Evolutionary conservation across 1,140 invertebrate species (phyloP).

Genomic region (Saccostrea glomerata): DNA sequence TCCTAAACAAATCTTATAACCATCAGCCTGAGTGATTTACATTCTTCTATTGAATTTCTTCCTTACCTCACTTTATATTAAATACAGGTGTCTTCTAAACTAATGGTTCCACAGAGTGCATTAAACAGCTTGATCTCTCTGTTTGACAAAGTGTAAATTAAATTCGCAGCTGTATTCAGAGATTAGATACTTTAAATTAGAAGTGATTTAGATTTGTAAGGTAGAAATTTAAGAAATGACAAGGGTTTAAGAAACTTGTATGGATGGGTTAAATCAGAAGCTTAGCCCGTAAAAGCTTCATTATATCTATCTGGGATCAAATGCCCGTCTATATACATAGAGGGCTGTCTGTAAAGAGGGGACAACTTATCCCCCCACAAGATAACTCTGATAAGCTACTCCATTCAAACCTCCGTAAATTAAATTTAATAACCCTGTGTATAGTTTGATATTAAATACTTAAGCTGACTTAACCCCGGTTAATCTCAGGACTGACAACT

Average conservation of each 20-base stretch:
- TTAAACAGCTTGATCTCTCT: neutral
- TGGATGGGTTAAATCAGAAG: neutral
- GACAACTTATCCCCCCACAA: neutral
- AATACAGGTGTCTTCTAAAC: neutral
- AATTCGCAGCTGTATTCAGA: neutral
- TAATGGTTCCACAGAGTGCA: neutral
- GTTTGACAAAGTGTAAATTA: neutral
- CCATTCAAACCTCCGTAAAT: neutral
- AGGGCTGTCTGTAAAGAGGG: neutral
- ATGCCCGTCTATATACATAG: neutral
- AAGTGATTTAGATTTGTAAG: slow-evolving; percentile 18
- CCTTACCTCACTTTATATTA: neutral
- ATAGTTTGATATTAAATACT: slow-evolving; percentile 7
- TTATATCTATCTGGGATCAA: neutral
- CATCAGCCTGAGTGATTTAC: neutral
- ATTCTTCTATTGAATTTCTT: neutral
- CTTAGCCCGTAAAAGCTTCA: neutral
- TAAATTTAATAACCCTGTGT: slow-evolving; percentile 5
- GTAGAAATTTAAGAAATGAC: neutral
- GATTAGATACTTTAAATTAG: slow-evolving; percentile 4
- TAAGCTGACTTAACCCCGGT: neutral
- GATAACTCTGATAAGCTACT: neutral
- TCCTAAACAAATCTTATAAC: neutral
- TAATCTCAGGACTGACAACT: neutral
- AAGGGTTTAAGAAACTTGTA: neutral